Base-by-base conservation (phyloP, 2,113 vertebrate genomes). In the Heterochromis multidens region DNA sequence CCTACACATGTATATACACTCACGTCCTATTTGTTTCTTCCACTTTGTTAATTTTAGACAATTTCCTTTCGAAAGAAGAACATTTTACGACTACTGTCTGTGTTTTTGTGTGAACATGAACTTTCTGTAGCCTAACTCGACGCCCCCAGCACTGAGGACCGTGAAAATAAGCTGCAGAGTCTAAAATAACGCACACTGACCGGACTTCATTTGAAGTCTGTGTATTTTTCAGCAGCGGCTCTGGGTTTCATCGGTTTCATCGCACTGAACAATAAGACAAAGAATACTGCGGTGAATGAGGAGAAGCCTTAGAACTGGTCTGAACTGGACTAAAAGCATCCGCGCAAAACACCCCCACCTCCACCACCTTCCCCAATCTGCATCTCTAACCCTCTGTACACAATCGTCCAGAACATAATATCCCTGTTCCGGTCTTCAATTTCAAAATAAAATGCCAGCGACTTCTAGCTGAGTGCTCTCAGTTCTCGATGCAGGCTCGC, bases 291-390 rank as follows among this genome's bases (percentile, higher is more conserved):
- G 61, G 88, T 85, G 92, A 89, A 95, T 25, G 62, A 88, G 46
- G 65, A 86, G 72, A 85, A 76, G 84, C 76, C 56, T 78, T 74
- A 63, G 87, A 96, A 96, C 96, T 96, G 95, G 96, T 96, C 95
- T 95, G 93, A 96, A 95, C 96, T 96, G 95, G 96, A 96, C 95
- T 92, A 92, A 74, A 94, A 94, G 91, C 92, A 90, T 83, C 93
- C 77, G 87, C 90, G 93, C 93, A 85, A 82, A 52, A 82, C 46
- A 54, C 70, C 46, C 54, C 70, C n/a, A n/a, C 67, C 19, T 14
- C 54, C 65, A 81, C 81, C 76, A 25, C 57, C 85, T 54, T 23
- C 14, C 40, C 9, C 31, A 11, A n/a, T 16, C 60, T 46, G 77
- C 90, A 79, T 87, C 85, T 86, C 88, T 37, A 31, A 27, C 57